Conservation (phyloP, 64 coral and sea anemone species). For the Porites lutea region DNA sequence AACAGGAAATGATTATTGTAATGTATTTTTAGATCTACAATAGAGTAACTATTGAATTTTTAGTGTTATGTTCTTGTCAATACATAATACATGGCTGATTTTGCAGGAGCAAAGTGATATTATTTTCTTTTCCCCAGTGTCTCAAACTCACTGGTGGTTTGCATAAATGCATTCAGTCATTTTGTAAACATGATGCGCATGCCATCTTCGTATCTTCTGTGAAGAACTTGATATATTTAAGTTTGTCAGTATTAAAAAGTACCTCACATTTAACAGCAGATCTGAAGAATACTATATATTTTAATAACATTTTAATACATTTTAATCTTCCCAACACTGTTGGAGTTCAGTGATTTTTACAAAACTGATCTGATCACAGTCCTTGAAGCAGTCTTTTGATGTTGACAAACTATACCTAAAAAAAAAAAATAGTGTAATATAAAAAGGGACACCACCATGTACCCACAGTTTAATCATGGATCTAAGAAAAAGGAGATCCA, state of each 20-base stretch:
- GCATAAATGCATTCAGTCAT: conserved; percentile 17
- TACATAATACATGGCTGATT: background rate
- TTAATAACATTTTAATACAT: conserved; percentile 7
- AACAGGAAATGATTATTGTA: background rate
- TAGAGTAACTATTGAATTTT: background rate
- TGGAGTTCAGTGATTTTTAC: background rate
- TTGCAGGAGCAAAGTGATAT: conserved; percentile 3
- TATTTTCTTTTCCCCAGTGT: background rate
- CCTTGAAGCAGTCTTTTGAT: conserved; percentile 8
- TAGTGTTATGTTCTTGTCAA: background rate
- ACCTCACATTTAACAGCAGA: background rate
- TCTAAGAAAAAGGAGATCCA: no score
- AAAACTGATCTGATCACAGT: background rate
- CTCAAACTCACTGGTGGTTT: background rate
- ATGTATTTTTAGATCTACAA: conserved; percentile 34
- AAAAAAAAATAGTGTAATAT: no score
- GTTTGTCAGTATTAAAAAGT: conserved; percentile 13
- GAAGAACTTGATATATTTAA: conserved; percentile 47
- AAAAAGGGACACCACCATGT: no score
- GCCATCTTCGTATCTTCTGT: conserved; percentile 57
- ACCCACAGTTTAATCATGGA: no score
- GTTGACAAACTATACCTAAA: background rate
- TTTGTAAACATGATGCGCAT: conserved; percentile 40
- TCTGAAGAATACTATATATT: background rate
- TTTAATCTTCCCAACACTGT: background rate